Conservation (phyloP, 2,888 invertebrate genomes). For the Diarsia mendica region DNA sequence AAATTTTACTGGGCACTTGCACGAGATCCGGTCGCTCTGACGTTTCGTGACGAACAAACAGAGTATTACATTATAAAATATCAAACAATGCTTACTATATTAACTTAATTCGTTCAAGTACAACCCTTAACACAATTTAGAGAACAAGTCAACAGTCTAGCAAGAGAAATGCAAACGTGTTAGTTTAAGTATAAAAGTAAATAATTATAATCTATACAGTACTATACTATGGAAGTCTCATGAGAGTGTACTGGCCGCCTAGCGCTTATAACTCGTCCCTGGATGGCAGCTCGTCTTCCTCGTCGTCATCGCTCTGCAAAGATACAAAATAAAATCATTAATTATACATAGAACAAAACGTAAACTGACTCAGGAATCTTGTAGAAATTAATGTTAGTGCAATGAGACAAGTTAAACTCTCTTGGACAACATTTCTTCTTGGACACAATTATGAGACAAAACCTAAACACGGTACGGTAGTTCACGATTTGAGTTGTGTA, state of each 20-base stretch:
- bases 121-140: conserved; percentile 79
- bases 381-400: neutral
- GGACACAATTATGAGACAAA: neutral
- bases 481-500: neutral
- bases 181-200: conserved; percentile 81
- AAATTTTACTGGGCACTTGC: conserved; percentile 69
- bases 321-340: neutral
- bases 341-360: neutral
- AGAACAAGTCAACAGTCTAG: conserved; percentile 81
- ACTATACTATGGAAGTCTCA: conserved; percentile 87
- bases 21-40: conserved; percentile 62
- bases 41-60: conserved; percentile 44
- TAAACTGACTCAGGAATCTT: neutral
- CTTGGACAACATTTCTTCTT: neutral
- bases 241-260: conserved; percentile 73
- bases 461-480: neutral
- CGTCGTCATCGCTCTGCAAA: conserved; percentile 91
- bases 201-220: conserved; percentile 86
- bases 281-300: conserved; percentile 93
- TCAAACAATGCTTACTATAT: conserved; percentile 64
- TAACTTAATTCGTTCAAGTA: conserved; percentile 63
- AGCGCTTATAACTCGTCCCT: conserved; percentile 94
- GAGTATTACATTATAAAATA: conserved; percentile 78
- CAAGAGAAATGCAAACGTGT: conserved; percentile 82
- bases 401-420: neutral